phyloP scores from a whole-genome alignment of 2,797 vertebrate genomes.

The Agapornis canus region DNA sequence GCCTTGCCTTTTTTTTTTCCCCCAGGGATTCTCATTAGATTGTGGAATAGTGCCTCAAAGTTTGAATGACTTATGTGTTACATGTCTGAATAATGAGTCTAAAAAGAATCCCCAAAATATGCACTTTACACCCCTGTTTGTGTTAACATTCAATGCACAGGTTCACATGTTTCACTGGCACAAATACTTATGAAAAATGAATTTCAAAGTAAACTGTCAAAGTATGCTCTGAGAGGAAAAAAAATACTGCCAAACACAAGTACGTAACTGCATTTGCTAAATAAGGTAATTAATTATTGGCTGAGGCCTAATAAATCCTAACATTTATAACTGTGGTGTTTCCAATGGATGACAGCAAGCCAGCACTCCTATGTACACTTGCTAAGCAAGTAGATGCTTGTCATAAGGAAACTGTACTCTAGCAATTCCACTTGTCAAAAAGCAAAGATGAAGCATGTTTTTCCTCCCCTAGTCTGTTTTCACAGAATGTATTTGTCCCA shows the following conservation, averaged over 20 bases:
- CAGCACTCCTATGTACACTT: background rate
- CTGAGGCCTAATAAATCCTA: constrained; percentile 33
- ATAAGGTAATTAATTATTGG: constrained; percentile 55
- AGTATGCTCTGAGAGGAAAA: constrained; percentile 18
- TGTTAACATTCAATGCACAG: background rate
- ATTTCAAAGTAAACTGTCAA: constrained; percentile 36
- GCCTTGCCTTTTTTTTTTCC: background rate
- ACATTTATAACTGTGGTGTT: background rate
- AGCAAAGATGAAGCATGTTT: background rate
- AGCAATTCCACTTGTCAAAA: background rate
- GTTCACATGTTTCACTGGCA: background rate
- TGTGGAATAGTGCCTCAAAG: background rate
- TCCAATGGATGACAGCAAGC: background rate
- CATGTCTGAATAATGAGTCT: background rate
- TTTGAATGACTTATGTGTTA: background rate
- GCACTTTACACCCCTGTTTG: background rate
- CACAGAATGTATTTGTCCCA: background rate
- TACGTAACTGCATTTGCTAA: constrained; percentile 30
- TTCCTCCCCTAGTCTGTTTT: background rate
- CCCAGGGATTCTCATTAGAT: background rate
- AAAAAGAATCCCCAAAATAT: background rate
- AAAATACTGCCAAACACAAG: background rate
- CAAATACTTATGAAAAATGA: constrained; percentile 30
- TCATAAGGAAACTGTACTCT: background rate
- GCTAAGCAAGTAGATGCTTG: background rate